Percentiles rank a stretch among this genome's conserved stretches.
These are phyloP conservation scores for Anas platyrhynchos DNA, from an alignment of 2,113 vertebrate species.

Conservation along the genomic window DNA sequence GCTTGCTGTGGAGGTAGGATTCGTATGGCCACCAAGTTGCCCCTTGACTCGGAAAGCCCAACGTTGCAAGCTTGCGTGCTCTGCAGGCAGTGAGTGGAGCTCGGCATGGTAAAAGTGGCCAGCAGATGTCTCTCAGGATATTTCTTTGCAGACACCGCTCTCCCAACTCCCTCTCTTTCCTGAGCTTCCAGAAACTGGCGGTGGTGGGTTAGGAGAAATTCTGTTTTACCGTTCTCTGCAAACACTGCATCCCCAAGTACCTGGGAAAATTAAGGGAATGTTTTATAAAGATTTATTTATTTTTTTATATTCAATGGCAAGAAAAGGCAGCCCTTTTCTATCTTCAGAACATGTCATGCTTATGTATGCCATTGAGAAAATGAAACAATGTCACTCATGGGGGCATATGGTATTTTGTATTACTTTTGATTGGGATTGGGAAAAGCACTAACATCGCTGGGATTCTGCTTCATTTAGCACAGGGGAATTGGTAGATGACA, in stretches of 20 bases:
- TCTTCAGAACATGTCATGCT: background rate
- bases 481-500: background rate
- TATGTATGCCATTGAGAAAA: conserved; percentile 11
- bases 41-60: background rate
- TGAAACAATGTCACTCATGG: background rate
- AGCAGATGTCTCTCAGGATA: conserved; percentile 58
- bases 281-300: background rate
- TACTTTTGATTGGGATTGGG: background rate
- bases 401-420: background rate
- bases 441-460: conserved; percentile 4
- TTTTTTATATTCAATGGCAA: background rate
- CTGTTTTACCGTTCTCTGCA: background rate
- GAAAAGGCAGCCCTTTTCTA: background rate
- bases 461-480: background rate
- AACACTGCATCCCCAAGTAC: background rate
- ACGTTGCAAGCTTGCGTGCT: rapidly evolving
- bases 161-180: background rate
- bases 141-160: background rate
- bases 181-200: background rate
- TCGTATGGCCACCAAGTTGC: background rate
- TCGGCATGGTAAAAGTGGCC: conserved; percentile 5
- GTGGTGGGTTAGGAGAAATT: background rate
- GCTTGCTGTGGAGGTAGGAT: conserved; percentile 1
- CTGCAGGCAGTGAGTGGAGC: background rate
- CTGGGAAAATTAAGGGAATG: background rate